Base-by-base conservation (phyloP, 2,888 invertebrate species). In the Pristionchus arcanus region DNA sequence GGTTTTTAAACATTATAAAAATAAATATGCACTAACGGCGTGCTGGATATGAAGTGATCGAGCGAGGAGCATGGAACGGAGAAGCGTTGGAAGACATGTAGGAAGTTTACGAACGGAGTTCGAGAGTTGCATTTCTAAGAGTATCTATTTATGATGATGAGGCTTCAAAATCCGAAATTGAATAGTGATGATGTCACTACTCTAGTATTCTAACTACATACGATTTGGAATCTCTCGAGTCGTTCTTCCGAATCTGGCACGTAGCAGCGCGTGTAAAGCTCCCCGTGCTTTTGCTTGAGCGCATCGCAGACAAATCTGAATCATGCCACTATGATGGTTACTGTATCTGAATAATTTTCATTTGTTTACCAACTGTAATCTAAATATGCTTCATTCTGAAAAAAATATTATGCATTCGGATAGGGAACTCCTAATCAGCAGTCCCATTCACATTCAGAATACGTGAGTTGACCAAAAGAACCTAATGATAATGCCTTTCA, bases 181-280 rank as follows among this genome's bases (percentile, higher is more conserved):
- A 68, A 28, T 5, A 28, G 2, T n/a, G 25, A 68, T 55, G 21
- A 19, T 21, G 1, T 55, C 16, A 21, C 16, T 53, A 11, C 9
- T 21, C 5, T 9, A 28, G n/a, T 28, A 28, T 25, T 28, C 28
- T n/a, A 28, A 31, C 71, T 19, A 42, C 42, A 42, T 25, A 86
- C 86, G 28, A 49, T 5, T 66, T 86, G 21, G 66, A 86, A 86
- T 66, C 86, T 91, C 16, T 68, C 37, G 37, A 92, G 91, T 84
- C 92, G 83, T 86, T 91, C 91, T 25, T 91, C 91, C 3, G 92
- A 92, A 83, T 92, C 91, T 13, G 93, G 94, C 25, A 94, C 94
- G 88, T 94, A 94, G 89, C 94, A 94, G 16, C 94, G 87, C 16
- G 91, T 92, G 89, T 94, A 94, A 15, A 94, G 85, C 84, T 95